A percentile compares a stretch with the other conserved stretches of the same genome.
Evolutionary conservation across 1,140 invertebrate genomes (phyloP).

Genomic region (Lucilia sericata): DNA sequence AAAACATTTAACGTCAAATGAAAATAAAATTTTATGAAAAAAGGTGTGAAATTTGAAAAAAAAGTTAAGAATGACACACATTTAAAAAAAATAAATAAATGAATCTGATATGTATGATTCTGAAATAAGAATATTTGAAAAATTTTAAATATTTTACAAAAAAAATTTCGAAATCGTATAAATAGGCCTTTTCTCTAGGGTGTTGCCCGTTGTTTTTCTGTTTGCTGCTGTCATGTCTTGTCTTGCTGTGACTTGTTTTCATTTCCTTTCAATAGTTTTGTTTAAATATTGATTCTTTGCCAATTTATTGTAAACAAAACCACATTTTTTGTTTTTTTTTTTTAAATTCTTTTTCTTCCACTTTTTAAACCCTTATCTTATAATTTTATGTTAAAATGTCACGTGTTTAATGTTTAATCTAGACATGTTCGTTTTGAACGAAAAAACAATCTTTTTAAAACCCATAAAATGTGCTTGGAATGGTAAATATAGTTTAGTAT

Average conservation of each 20-base stretch:
- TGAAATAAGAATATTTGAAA: no score
- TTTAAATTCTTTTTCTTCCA: not conserved
- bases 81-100: no score
- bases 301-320: not conserved
- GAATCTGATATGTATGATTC: no score
- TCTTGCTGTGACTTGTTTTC: not conserved
- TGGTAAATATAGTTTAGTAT: not conserved
- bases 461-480: conserved; percentile 1
- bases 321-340: no score
- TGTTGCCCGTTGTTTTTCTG: no score
- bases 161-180: no score
- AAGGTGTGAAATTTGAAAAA: not conserved
- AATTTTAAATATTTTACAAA: not conserved
- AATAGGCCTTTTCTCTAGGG: no score
- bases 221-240: no score
- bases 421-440: not conserved
- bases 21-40: not conserved
- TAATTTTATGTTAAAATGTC: not conserved
- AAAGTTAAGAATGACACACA: no score
- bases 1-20: not conserved
- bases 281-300: not conserved
- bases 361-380: not conserved
- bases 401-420: conserved; percentile 9
- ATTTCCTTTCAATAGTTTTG: not conserved
- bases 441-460: not conserved